These are phyloP conservation scores for Bembecia ichneumoniformis DNA, from an alignment of 2,888 invertebrate genomes.

Conservation along the genomic window DNA sequence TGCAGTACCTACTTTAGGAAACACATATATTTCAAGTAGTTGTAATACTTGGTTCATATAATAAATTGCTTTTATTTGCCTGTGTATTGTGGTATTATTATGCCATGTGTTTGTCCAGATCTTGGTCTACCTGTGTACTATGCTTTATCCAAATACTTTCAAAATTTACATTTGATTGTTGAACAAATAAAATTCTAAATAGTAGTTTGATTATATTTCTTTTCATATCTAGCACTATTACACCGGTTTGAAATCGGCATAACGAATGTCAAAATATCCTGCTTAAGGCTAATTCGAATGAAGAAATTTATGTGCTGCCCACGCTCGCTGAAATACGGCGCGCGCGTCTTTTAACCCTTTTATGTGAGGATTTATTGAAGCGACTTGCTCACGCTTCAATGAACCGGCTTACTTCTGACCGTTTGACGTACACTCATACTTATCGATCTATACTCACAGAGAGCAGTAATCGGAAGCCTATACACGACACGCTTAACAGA, in stretches of 20 bases:
- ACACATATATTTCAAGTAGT: too few relatives aligned
- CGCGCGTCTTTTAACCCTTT: conserved; percentile 59
- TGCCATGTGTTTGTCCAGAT: too few relatives aligned
- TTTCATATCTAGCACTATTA: too few relatives aligned
- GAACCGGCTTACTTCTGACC: conserved; percentile 34
- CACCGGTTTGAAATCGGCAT: conserved; percentile 18
- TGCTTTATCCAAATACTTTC: too few relatives aligned
- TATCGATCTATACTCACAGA: conserved; percentile 48
- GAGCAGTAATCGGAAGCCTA: conserved; percentile 30
- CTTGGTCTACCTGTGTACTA: too few relatives aligned
- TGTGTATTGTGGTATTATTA: too few relatives aligned
- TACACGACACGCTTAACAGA: conserved; percentile 30
- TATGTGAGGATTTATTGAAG: conserved; percentile 61
- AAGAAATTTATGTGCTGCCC: conserved; percentile 60
- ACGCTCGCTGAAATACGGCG: conserved; percentile 59
- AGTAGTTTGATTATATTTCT: too few relatives aligned
- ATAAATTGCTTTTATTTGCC: too few relatives aligned
- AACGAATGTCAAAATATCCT: conserved; percentile 55
- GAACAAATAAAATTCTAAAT: too few relatives aligned
- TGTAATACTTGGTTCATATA: too few relatives aligned
- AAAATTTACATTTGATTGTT: too few relatives aligned
- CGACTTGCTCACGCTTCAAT: conserved; percentile 47
- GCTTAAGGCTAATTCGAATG: conserved; percentile 57
- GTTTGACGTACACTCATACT: conserved; percentile 48
- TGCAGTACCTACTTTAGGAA: too few relatives aligned